Percentiles rank a stretch among this genome's conserved stretches.
Conservation (phyloP, 2,797 vertebrate species). For the Lagorchestes hirsutus region DNA sequence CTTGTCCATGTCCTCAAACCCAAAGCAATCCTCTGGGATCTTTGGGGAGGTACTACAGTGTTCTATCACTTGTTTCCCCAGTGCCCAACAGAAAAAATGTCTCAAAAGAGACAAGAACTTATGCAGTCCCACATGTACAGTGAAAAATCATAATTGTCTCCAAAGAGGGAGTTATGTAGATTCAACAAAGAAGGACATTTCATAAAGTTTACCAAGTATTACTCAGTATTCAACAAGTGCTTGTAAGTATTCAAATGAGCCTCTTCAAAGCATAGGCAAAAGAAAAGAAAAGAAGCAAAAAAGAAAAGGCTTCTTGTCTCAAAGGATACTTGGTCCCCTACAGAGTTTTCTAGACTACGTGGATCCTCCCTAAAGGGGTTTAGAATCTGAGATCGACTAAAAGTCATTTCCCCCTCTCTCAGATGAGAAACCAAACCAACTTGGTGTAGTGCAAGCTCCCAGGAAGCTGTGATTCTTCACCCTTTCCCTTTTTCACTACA, state of each 20-base stretch:
- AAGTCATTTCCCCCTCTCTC: neutral
- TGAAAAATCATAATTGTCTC: neutral
- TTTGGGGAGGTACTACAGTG: neutral
- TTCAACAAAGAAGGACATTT: neutral
- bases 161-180: neutral
- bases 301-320: neutral
- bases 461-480: neutral
- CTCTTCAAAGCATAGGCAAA: neutral
- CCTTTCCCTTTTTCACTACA: neutral
- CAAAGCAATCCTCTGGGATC: neutral
- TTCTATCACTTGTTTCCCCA: neutral
- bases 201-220: neutral
- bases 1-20: neutral
- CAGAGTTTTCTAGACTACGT: too few relatives aligned
- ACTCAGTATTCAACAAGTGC: neutral
- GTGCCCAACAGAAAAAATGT: neutral
- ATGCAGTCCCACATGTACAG: neutral
- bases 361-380: neutral
- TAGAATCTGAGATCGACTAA: neutral
- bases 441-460: neutral
- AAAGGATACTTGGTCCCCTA: neutral
- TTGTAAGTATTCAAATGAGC: neutral
- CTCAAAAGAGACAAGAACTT: neutral
- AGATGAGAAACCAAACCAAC: neutral
- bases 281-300: neutral